Base-by-base conservation (phyloP, 2,113 vertebrate genomes). In the Camarhynchus parvulus region DNA sequence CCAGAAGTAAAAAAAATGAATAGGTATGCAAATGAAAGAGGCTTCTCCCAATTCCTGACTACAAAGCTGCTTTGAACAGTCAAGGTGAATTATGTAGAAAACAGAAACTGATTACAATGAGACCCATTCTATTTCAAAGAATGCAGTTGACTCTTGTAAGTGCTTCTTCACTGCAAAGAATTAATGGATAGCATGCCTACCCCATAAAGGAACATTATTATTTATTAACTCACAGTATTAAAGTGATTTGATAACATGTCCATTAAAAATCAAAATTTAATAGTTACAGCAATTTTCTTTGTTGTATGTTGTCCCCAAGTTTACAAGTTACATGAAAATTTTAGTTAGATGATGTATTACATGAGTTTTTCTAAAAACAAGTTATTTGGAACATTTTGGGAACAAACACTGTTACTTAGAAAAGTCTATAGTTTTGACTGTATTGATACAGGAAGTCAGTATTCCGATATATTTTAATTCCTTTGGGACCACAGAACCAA, bases 241-340 rank as follows among this genome's bases (percentile, higher is more conserved):
- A 74, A 63, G 59, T 15, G 0, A 24, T 67, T 67, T 64, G 19
- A 68, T 52, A 78, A 70, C 0, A 0, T 22, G 3, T 13, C 30
- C 42, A 74, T 64, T 72, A 75, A 84, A 89, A 84, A 79, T 21
- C 3, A 75, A 44, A 42, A 49, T 23, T 14, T 50, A 73, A 59
- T 9, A 61, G 15, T 55, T 50, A 73, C 1, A 86, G 30, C 7
- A 44, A 35, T 5, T 44, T 50, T 35, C 12, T 50, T 74, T 28
- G 27, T n/a, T 88, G 11, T 10, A 37, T 31, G 28, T 37, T 80
- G 31, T 30, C 15, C 31, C 6, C 17, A 67, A 49, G 46, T 42
- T 89, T 31, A 35, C 12, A 69, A 90, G 18, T 68, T 23, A 64
- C 20, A 73, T 28, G 4, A 66, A 77, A 89, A 37, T 16, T 67